Evolutionary conservation across 2,888 invertebrate genomes (phyloP).

Genomic region (Belgica antarctica): DNA sequence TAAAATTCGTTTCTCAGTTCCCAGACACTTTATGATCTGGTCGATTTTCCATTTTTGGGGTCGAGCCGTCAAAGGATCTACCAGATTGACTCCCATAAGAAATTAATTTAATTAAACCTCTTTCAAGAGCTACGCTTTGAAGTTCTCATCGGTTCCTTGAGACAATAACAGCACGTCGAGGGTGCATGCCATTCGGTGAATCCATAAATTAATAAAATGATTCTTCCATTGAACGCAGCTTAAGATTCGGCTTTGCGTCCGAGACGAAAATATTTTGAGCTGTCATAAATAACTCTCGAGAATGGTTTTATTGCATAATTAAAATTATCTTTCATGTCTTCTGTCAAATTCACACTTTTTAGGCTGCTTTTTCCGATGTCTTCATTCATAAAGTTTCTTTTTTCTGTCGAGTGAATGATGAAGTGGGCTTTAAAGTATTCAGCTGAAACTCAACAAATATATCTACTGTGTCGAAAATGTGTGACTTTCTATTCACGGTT

Average conservation of each 20-base stretch:
- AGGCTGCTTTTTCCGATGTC: too few species aligned
- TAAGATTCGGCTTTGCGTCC: not conserved
- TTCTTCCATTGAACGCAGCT: not conserved
- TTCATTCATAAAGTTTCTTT: constrained; percentile 22
- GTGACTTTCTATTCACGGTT: constrained; percentile 5
- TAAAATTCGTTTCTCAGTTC: not conserved
- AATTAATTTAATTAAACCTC: constrained; percentile 11
- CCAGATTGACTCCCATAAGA: not conserved
- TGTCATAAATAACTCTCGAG: constrained; percentile 28
- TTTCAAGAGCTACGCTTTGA: not conserved
- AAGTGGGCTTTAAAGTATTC: not conserved
- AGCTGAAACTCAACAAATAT: not conserved
- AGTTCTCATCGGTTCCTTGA: not conserved
- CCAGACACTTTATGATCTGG: not conserved
- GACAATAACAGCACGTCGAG: constrained; percentile 24
- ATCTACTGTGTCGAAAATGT: not conserved
- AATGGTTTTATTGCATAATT: constrained; percentile 30
- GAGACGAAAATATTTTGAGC: too few species aligned
- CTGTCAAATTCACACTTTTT: constrained; percentile 26
- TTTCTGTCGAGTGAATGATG: constrained; percentile 2
- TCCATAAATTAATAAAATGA: constrained; percentile 24
- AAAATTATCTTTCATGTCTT: not conserved
- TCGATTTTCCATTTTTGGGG: not conserved
- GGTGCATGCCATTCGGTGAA: constrained; percentile 23
- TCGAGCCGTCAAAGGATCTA: not conserved